Base-by-base conservation (phyloP, 2,888 invertebrate genomes). In the Monochamus alternatus region DNA sequence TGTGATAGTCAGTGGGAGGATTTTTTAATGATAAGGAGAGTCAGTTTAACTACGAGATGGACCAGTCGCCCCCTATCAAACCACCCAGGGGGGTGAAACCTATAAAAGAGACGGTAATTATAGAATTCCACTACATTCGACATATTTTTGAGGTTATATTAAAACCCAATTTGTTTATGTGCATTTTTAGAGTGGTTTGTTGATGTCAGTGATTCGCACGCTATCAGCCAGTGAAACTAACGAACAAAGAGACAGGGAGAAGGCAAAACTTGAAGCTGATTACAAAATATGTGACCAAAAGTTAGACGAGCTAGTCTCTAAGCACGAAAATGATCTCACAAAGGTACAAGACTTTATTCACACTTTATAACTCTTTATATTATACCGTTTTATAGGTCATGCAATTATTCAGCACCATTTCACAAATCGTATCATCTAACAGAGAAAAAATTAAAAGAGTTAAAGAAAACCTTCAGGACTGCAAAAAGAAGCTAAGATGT, bases 201-300 rank as follows among this genome's bases (percentile, higher is more conserved):
- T 99, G 82, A 98, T 98, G 94, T 96, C 97, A 75, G 98, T 99
- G 64, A 98, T 99, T 81, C 93, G 98, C 81, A 97, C 98, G 0
- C 90, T 99, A 75, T 98, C 98, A 38, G 95, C 97, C 8, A 97
- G 97, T 90, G 97, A 97, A 88, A 97, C 96, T 4, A 96, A 96
- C 87, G 97, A 97, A 87, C 97, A 98, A 87, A 90, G 96, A 68
- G 96, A 98, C 86, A 94, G 96, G 85, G 98, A 98, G 89, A 97
- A 98, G 86, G 94, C 95, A 0, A 96, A 97, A 87, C 91, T 99
- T 67, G 98, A 99, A 89, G 95, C 95, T 82, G 98, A 98, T 86
- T 98, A 95, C 87, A 96, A 96, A 87, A 93, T 95, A 84, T 97
- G 98, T 88, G 98, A 98, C 90, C 94, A 94, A 75, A 93, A 93